Evolutionary conservation across 2,797 vertebrate genomes (phyloP), one percentile per base, ranked within the genome.

Genomic region (Argya squamiceps): DNA sequence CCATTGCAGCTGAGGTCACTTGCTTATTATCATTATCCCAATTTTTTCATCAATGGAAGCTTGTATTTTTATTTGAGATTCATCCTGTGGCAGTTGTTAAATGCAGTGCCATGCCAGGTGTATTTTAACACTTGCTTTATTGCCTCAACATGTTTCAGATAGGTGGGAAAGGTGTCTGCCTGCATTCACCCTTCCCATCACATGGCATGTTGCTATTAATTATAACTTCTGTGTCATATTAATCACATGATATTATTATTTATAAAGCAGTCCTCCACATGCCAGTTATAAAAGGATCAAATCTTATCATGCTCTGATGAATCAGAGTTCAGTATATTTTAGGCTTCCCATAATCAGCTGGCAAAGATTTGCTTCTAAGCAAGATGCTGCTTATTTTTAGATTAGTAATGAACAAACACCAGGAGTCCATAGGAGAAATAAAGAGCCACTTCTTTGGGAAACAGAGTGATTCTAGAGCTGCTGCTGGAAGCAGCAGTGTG

Each of bases 271-370:
- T 73, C 74, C 63, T 71, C 58, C 55, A 52, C 73, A 84, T 34
- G 32, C 11, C 55, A 84, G 36, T 83, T 92, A 75, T 52, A 92
- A 91, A 88, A 78, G 59, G 50, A 93, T 86, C n/a, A 81, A 85
- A 89, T 64, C 67, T 89, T 81, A 84, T 81, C 69, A 75, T 62
- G 30, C n/a, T 74, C 80, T 20, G 47, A 75, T 92, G 90, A 97
- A 79, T 93, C 76, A 53, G 62, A 70, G 69, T 59, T 86, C 83
- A 37, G 26, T 69, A 15, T 60, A 78, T 87, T 69, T 92, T 60
- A 68, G 55, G 55, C 41, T 85, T 37, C 39, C 27, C n/a, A 82
- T 52, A 92, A 73, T 74, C 67, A 80, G 37, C 52, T 92, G 92
- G 83, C 46, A 82, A 87, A 73, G 44, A 9, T 17, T 55, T 49